Evolutionary conservation across 1,140 invertebrate genomes (phyloP).

Genomic region (Plodia interpunctella): DNA sequence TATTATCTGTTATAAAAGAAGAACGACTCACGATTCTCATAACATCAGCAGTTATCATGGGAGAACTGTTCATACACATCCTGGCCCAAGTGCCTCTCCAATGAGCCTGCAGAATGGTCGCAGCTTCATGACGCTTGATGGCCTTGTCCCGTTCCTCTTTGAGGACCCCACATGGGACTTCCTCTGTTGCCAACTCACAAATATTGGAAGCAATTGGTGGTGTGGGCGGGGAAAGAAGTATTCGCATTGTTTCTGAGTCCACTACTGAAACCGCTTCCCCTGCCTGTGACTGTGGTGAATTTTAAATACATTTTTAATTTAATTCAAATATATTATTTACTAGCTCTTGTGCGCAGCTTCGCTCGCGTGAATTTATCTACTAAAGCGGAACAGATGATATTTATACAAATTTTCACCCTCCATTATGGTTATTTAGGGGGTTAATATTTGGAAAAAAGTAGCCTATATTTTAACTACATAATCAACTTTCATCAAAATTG

Average conservation of each 20-base stretch:
- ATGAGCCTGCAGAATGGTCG: slow-evolving; percentile 46
- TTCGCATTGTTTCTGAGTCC: slow-evolving; percentile 29
- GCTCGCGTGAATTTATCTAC: too few relatives aligned
- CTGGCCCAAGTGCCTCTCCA: slow-evolving; percentile 58
- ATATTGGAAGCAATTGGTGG: slow-evolving; percentile 34
- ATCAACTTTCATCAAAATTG: too few relatives aligned
- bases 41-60: slow-evolving; percentile 36
- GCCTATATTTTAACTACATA: too few relatives aligned
- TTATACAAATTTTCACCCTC: too few relatives aligned
- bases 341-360: too few relatives aligned
- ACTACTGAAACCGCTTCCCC: slow-evolving; percentile 35
- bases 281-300: slow-evolving; percentile 4
- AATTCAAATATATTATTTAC: too few relatives aligned
- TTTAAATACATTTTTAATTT: background rate
- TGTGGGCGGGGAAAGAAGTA: slow-evolving; percentile 27
- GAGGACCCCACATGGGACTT: slow-evolving; percentile 42
- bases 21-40: slow-evolving; percentile 39
- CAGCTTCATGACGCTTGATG: slow-evolving; percentile 50
- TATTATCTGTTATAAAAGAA: background rate
- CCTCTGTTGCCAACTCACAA: slow-evolving; percentile 46
- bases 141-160: slow-evolving; percentile 49
- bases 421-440: too few relatives aligned
- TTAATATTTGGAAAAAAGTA: too few relatives aligned
- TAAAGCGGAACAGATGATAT: too few relatives aligned
- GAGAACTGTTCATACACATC: slow-evolving; percentile 35